Evolutionary conservation across 2,797 vertebrate species (phyloP).

Genomic region (Periparus ater): DNA sequence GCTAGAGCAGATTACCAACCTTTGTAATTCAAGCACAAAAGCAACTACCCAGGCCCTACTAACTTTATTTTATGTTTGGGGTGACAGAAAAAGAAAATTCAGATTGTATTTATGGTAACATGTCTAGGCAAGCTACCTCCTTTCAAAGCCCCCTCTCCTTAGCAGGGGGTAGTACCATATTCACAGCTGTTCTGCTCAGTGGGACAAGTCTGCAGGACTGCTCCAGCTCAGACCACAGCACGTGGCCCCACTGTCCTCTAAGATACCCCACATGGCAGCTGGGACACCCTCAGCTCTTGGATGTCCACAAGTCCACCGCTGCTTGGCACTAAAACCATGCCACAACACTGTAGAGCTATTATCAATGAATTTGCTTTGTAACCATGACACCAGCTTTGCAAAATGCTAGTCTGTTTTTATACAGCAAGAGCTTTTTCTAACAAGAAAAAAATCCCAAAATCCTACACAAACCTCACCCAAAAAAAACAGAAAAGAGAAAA

Average conservation of each 20-base stretch:
- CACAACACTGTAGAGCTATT: neutral
- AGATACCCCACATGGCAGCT: neutral
- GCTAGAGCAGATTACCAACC: neutral
- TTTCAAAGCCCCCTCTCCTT: neutral
- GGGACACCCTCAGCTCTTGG: neutral
- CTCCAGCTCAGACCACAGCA: neutral
- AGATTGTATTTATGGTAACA: neutral
- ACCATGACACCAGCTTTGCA: neutral
- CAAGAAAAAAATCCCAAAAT: neutral
- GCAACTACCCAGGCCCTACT: neutral
- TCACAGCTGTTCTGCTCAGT: neutral
- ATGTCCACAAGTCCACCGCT: neutral
- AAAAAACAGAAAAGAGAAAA: neutral
- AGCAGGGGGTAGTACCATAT: neutral
- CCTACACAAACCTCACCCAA: neutral
- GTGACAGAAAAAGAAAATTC: neutral
- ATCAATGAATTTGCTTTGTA: slow-evolving; percentile 12
- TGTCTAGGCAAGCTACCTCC: neutral
- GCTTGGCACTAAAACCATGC: neutral
- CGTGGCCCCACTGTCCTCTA: fast-evolving
- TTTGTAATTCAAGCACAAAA: neutral
- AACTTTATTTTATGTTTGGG: neutral
- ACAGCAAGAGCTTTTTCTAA: neutral
- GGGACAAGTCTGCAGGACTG: neutral
- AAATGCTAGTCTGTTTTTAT: neutral